Evolutionary conservation across 2,888 invertebrate genomes (phyloP).

Genomic region (Thera obeliscata): DNA sequence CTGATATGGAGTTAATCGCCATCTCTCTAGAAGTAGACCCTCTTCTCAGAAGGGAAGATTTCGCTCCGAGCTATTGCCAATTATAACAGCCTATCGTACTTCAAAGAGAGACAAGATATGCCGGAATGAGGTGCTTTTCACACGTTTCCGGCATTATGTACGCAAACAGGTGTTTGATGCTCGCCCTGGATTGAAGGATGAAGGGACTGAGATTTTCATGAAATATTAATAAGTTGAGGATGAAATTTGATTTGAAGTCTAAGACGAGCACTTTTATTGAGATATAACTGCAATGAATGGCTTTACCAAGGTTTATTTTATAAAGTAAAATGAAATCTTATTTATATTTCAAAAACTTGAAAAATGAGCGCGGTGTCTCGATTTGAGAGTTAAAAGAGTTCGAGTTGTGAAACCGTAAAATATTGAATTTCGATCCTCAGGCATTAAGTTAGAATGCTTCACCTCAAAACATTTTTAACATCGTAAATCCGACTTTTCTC

Average conservation of each 20-base stretch:
- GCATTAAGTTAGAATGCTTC: slow-evolving; percentile 1
- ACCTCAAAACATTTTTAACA: slow-evolving; percentile 24
- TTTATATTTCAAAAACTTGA: not conserved
- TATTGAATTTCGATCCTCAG: not conserved
- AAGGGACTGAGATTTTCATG: slow-evolving; percentile 22
- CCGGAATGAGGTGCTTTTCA: slow-evolving; percentile 58
- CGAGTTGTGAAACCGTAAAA: not conserved
- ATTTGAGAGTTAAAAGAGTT: too few relatives aligned
- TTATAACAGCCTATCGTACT: slow-evolving; percentile 71
- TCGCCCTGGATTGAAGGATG: slow-evolving; percentile 15
- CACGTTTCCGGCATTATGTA: slow-evolving; percentile 46
- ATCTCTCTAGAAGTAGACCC: slow-evolving; percentile 41
- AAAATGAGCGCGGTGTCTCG: not conserved
- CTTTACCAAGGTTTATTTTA: not conserved
- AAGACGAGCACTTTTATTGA: not conserved
- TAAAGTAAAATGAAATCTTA: not conserved
- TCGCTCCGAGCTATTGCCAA: slow-evolving; percentile 77
- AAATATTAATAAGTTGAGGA: slow-evolving; percentile 23
- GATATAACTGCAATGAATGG: not conserved
- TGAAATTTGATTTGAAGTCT: not conserved
- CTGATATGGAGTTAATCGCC: slow-evolving; percentile 2
- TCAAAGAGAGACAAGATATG: slow-evolving; percentile 65
- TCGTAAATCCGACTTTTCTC: slow-evolving; percentile 26
- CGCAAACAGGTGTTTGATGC: slow-evolving; percentile 48
- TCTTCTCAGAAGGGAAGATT: slow-evolving; percentile 47